Evolutionary conservation across 2,797 vertebrate species (phyloP), one percentile per base, ranked within the genome.

Genomic region (Sus cebifrons): DNA sequence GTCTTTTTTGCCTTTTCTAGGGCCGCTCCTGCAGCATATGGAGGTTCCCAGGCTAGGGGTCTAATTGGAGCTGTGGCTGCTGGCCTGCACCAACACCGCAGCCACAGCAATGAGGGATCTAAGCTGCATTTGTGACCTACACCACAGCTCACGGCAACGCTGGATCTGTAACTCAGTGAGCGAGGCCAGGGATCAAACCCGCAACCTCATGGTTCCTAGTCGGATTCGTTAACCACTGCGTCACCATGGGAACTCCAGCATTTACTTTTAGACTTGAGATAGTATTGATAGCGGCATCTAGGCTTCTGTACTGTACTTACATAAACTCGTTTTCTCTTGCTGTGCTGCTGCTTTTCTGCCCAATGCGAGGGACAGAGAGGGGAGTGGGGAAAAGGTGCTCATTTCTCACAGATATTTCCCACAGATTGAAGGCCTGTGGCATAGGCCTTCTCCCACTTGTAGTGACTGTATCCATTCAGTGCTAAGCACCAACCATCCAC

Each of bases 251-350:
- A 36, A 36, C 36, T 36, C 36, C 36, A 90, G 5, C 15, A 44
- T 21, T 95, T 94, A 96, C 25, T 62, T 83, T 93, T 86, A 96
- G 36, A 44, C 29, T 20, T 90, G 27, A 78, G 36, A 54, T 79
- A 79, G 56, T 90, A 60, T 29, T 91, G 52, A 68, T 75, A 49
- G 20, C 5, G 83, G 86, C 23, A 23, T 78, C 27, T 87, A 20
- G 70, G 29, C 82, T 84, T 32, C 56, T 16, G 0, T 67, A 7
- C 77, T 91, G 5, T 77, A 15, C 62, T 94, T 40, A 15, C 36
- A 13, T 89, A 73, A 56, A 23, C 13, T 3, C 5, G 3, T 49
- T n/a, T 18, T 29, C 17, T 88, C 71, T 91, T 87, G n/a, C 49
- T 29, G 36, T 56, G 21, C 54, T 90, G 9, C 77, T 92, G 17